Evolutionary conservation across 2,797 vertebrate genomes (phyloP).

Genomic region (Eurystomus glaucurus): DNA sequence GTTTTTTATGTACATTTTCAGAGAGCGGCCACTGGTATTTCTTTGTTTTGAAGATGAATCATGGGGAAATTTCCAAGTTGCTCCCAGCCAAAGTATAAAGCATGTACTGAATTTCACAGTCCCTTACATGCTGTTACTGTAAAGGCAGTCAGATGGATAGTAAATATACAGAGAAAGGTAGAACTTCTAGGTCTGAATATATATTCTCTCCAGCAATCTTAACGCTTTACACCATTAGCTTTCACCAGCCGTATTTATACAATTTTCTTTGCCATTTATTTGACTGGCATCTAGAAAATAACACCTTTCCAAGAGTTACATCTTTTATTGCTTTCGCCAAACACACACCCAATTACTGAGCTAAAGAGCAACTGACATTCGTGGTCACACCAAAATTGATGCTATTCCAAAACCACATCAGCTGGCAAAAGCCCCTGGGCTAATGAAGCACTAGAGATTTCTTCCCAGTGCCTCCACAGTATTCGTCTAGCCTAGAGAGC

Average conservation of each 20-base stretch:
- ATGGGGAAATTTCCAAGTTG: not conserved
- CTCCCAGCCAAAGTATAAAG: not conserved
- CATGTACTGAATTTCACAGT: not conserved
- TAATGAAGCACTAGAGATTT: not conserved
- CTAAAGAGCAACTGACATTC: not conserved
- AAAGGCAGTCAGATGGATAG: not conserved
- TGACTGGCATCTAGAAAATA: not conserved
- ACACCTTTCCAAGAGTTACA: not conserved
- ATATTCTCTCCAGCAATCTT: not conserved
- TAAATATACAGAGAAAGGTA: not conserved
- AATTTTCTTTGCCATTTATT: not conserved
- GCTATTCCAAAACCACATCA: not conserved
- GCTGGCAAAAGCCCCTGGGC: not conserved
- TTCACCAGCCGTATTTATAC: not conserved
- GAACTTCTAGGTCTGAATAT: not conserved
- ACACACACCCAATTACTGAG: not conserved
- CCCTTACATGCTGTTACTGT: not conserved
- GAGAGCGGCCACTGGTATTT: not conserved
- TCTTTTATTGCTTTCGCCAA: not conserved
- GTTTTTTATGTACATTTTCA: constrained; percentile 10
- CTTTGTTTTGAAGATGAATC: constrained; percentile 32
- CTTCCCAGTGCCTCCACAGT: not conserved
- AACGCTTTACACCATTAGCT: not conserved
- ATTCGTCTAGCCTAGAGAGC: not conserved
- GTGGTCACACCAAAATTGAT: not conserved